These are phyloP conservation scores for Mola mola DNA, from an alignment of 2,113 vertebrate species.

Conservation along the genomic window DNA sequence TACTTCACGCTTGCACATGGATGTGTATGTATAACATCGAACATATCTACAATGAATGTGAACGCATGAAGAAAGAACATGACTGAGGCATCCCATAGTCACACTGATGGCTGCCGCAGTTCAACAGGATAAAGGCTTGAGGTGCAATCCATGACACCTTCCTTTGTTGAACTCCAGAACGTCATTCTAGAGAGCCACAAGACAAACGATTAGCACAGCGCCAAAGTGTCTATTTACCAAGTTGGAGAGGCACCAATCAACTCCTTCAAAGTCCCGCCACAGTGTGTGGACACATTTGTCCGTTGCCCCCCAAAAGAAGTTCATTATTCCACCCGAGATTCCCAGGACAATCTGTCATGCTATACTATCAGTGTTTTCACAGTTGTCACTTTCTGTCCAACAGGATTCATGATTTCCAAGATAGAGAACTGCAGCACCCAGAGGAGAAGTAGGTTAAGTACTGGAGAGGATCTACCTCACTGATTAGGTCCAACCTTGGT, in stretches of 20 bases:
- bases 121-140: conserved; percentile 73
- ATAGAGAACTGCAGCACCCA: conserved; percentile 87
- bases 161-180: conserved; percentile 55
- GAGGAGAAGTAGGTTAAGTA: conserved; percentile 78
- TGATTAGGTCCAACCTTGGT: conserved; percentile 92
- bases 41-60: conserved; percentile 68
- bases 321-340: conserved; percentile 49
- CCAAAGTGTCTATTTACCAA: conserved; percentile 54
- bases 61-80: conserved; percentile 65
- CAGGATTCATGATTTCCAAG: conserved; percentile 74
- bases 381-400: conserved; percentile 68
- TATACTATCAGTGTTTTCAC: conserved; percentile 73
- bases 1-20: conserved; percentile 63
- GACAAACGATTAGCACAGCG: conserved; percentile 51
- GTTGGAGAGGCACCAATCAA: conserved; percentile 61
- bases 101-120: conserved; percentile 47
- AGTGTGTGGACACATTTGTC: conserved; percentile 26
- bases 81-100: conserved; percentile 65
- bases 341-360: conserved; percentile 63
- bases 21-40: conserved; percentile 61
- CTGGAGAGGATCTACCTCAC: conserved; percentile 86
- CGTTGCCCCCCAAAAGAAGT: conserved; percentile 48
- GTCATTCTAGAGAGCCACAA: conserved; percentile 45
- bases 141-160: conserved; percentile 58
- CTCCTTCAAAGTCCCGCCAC: conserved; percentile 53